These are phyloP conservation scores for Melanogrammus aeglefinus DNA, from an alignment of 2,797 vertebrate species.

Conservation along the genomic window DNA sequence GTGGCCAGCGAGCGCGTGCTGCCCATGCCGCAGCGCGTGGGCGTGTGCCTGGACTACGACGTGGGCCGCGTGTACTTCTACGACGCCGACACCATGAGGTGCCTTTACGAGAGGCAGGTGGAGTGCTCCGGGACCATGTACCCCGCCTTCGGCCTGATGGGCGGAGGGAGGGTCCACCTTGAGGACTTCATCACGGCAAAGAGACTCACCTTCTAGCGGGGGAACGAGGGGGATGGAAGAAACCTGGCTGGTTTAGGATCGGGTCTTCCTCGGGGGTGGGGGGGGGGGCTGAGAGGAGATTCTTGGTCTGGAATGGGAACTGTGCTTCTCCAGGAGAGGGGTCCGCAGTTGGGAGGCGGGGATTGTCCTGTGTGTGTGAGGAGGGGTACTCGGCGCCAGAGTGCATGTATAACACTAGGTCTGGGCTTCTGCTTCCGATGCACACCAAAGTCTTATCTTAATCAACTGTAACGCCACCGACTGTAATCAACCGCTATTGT, in stretches of 20 bases:
- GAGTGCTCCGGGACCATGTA: constrained; percentile 94
- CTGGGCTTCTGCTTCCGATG: constrained; percentile 34
- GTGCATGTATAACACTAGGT: constrained; percentile 15
- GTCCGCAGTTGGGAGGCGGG: not conserved
- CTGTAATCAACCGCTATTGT: not conserved
- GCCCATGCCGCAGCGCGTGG: constrained; percentile 83
- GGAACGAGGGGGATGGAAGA: not conserved
- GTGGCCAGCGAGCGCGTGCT: constrained; percentile 77
- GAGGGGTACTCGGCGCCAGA: not conserved
- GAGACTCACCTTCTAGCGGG: constrained; percentile 74
- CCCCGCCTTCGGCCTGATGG: constrained; percentile 93
- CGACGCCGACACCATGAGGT: constrained; percentile 86
- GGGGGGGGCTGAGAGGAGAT: not conserved
- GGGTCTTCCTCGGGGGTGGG: not conserved
- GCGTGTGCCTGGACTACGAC: constrained; percentile 89
- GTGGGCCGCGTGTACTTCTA: constrained; percentile 87
- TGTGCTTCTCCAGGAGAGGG: constrained; percentile 10
- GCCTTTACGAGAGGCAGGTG: constrained; percentile 91
- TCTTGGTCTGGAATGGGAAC: not conserved
- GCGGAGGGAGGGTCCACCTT: constrained; percentile 83
- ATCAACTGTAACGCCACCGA: not conserved
- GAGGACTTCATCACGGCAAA: constrained; percentile 81
- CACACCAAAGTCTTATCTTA: constrained; percentile 59
- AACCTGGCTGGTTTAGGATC: not conserved
- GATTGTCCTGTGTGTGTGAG: not conserved